Evolutionary conservation across 1,140 invertebrate genomes (phyloP), one percentile per base, ranked within the genome.

Genomic region (Euura saliciscinereae): DNA sequence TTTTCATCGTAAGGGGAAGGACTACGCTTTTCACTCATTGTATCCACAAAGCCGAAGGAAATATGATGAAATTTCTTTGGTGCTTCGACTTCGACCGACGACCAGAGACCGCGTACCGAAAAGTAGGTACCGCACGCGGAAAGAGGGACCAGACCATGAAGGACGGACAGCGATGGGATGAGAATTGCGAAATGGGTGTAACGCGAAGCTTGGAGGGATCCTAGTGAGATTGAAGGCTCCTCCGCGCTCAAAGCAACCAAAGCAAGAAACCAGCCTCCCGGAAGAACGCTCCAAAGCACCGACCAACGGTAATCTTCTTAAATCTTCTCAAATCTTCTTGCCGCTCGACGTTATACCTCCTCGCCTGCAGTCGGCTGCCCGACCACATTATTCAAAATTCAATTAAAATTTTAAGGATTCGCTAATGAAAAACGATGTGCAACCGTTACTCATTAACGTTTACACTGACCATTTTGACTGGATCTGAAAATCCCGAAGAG

Each of bases 51-150:
- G 51, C 3, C 3, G 1, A 59, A 28, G 51, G 51, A 59, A n/a
- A 59, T 59, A 59, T 59, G 51, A 59, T 59, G 51, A 59, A 59
- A 59, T 59, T 59, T 59, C 51, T 59, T 59, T 59, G 51, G 51
- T n/a, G 13, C 3, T 4, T 6, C 51, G 51, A 59, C 51, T 59
- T 59, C 4, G 51, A 8, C 51, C 51, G 3, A 6, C 6, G 51
- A 59, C 10, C 51, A n/a, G 13, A n/a, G 51, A 59, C 51, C 51
- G 51, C 51, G 51, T 59, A 3, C 8, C 51, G 51, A 11, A n/a
- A 28, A 28, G 28, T 28, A 28, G 28, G 28, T 28, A 28, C 28
- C 28, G 28, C 0, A 28, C 28, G 28, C 28, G 28, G 28, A 28
- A n/a, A 59, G 51, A 59, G 13, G 13, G 51, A 59, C 13, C 8